phyloP scores from a whole-genome alignment of 2,888 invertebrate species.

The Rhyacophila evoluta region DNA sequence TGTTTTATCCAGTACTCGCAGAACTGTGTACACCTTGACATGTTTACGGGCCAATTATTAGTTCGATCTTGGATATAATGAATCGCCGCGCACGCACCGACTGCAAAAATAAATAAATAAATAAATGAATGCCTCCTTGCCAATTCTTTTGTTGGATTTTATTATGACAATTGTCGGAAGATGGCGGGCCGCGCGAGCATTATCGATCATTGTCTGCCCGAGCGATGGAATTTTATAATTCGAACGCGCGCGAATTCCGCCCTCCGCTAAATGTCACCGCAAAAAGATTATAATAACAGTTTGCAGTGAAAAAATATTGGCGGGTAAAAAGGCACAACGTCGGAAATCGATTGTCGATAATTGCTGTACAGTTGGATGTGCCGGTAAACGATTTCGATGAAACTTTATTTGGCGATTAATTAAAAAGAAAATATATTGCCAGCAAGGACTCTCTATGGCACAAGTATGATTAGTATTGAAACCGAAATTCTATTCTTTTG shows the following conservation, averaged over 20 bases:
- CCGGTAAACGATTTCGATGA: neutral
- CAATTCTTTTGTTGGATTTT: conserved; percentile 47
- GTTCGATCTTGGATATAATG: conserved; percentile 58
- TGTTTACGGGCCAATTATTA: conserved; percentile 73
- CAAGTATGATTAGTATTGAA: neutral
- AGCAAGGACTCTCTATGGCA: neutral
- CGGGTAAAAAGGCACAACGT: neutral
- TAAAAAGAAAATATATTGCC: neutral
- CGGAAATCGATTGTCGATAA: neutral
- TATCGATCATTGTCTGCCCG: conserved; percentile 44
- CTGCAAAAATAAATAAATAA: conserved; percentile 22
- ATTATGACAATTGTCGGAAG: conserved; percentile 43
- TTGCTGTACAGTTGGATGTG: neutral
- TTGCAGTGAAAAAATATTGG: neutral
- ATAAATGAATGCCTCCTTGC: conserved; percentile 32
- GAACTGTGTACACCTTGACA: conserved; percentile 64
- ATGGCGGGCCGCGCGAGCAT: conserved; percentile 27
- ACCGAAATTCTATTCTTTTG: neutral
- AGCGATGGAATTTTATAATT: conserved; percentile 45
- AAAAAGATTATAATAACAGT: conserved; percentile 23
- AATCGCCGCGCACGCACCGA: conserved; percentile 13
- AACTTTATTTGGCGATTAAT: neutral
- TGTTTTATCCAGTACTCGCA: conserved; percentile 11
- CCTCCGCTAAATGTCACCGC: neutral
- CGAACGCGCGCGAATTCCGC: conserved; percentile 26